Percentiles rank a stretch among this genome's conserved stretches.
phyloP scores from a whole-genome alignment of 2,797 vertebrate species.

The Thaleichthys pacificus region DNA sequence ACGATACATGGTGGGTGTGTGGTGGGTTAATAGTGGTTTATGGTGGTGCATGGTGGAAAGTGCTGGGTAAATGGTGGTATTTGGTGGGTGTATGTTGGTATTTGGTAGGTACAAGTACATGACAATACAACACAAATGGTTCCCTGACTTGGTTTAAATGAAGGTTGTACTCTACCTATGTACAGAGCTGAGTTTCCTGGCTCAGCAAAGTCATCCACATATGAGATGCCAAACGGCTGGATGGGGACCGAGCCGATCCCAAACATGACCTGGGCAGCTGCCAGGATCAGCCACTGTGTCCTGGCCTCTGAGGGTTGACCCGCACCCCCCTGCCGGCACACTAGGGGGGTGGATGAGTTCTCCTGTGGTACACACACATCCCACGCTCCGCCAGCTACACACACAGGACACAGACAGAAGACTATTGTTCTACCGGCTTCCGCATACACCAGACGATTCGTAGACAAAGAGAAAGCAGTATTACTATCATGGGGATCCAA shows the following conservation, averaged over 20 bases:
- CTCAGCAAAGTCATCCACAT: conserved; percentile 77
- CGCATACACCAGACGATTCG: no score
- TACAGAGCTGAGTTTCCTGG: conserved; percentile 78
- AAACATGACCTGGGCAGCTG: conserved; percentile 75
- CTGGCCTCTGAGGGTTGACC: conserved; percentile 39
- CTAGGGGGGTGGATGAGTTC: conserved; percentile 47
- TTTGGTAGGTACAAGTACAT: neutral
- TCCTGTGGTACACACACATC: conserved; percentile 66
- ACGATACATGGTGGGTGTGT: no score
- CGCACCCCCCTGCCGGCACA: conserved; percentile 50
- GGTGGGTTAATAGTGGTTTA: no score
- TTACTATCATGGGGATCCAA: no score
- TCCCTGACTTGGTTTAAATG: no score
- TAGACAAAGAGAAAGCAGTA: no score
- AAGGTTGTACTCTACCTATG: conserved; percentile 59
- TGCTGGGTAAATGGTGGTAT: no score
- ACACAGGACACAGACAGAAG: neutral
- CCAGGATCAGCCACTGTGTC: conserved; percentile 78
- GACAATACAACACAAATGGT: neutral
- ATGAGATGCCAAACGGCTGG: conserved; percentile 83
- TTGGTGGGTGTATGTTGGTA: no score
- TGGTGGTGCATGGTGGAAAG: no score
- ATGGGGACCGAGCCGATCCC: conserved; percentile 81
- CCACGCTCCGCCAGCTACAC: neutral
- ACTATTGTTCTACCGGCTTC: neutral